These are phyloP conservation scores for Lanius ludovicianus DNA, from an alignment of 2,113 vertebrate genomes.

Conservation along the genomic window DNA sequence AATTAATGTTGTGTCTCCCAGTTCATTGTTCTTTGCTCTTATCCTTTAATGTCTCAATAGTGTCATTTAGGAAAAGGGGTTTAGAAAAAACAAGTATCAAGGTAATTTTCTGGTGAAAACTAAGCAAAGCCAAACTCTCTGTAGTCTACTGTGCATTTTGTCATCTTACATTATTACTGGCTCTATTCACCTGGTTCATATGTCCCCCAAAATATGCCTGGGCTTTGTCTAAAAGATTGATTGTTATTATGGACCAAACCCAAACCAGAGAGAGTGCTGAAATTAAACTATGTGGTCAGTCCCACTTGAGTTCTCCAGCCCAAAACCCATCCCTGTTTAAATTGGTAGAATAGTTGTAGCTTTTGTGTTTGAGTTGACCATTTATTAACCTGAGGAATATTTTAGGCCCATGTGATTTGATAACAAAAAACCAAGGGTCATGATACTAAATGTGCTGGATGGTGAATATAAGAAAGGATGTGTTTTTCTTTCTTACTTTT, in stretches of 20 bases:
- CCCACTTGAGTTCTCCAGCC: accelerated
- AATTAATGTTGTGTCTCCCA: not conserved
- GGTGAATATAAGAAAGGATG: not conserved
- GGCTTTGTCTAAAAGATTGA: not conserved
- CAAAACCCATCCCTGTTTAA: not conserved
- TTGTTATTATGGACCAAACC: not conserved
- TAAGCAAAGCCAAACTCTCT: not conserved
- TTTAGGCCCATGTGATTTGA: not conserved
- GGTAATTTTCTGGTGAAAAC: not conserved
- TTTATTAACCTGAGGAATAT: not conserved
- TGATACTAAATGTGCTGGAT: not conserved
- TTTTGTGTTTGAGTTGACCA: not conserved
- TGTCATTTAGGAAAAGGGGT: not conserved
- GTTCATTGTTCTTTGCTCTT: not conserved
- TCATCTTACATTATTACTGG: not conserved
- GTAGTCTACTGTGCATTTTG: not conserved
- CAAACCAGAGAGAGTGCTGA: not conserved
- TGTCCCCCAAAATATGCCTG: not conserved
- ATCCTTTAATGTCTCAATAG: not conserved
- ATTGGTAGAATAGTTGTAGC: not conserved
- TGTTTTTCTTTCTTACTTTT: not conserved
- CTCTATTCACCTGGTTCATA: not conserved
- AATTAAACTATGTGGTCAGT: not conserved
- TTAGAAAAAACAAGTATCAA: not conserved
- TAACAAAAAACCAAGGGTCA: not conserved